Evolutionary conservation across 2,797 vertebrate species (phyloP).

Genomic region (Halcyon smyrnensis): DNA sequence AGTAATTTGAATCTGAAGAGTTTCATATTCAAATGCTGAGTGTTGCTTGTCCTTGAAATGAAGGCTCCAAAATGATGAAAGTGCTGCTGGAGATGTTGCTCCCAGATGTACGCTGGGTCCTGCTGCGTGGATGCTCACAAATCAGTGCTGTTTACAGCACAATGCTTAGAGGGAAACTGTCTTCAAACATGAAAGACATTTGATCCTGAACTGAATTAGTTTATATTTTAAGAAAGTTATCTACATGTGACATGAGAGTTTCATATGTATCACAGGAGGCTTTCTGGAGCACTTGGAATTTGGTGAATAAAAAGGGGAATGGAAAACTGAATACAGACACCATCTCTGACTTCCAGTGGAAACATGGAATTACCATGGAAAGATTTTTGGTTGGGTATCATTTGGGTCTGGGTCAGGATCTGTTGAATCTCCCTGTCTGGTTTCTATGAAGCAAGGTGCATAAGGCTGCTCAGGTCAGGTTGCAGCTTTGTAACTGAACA

Average conservation of each 20-base stretch:
- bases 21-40: background rate
- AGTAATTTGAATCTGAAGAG: background rate
- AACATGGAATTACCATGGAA: background rate
- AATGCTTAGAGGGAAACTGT: background rate
- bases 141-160: background rate
- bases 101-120: background rate
- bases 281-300: background rate
- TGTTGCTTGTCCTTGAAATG: background rate
- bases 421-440: background rate
- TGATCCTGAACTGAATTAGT: background rate
- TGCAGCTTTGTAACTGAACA: background rate
- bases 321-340: background rate
- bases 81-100: rapidly evolving
- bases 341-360: background rate
- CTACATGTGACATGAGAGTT: background rate
- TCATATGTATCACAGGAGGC: background rate
- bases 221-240: background rate
- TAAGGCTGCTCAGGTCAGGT: background rate
- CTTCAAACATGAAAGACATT: background rate
- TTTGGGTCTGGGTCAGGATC: background rate
- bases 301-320: background rate
- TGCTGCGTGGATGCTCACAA: background rate
- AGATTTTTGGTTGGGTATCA: background rate
- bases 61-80: background rate
- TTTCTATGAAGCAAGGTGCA: background rate